Percentiles rank a stretch among this genome's conserved stretches.
These are phyloP conservation scores for Meloidogyne hapla DNA, from an alignment of 1,140 invertebrate genomes.

Conservation along the genomic window DNA sequence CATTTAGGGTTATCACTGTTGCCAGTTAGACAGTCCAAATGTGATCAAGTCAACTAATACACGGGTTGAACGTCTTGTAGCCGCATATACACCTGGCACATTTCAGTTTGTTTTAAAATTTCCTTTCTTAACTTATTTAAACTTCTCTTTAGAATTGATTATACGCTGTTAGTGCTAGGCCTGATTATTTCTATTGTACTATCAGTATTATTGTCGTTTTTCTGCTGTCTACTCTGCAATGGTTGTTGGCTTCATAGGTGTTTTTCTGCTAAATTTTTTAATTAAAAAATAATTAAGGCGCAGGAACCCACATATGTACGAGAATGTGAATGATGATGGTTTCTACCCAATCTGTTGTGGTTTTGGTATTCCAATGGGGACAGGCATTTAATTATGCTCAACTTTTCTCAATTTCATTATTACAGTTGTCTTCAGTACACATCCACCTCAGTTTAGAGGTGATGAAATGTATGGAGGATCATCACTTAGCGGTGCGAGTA, in stretches of 20 bases:
- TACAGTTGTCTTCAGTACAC: conserved; percentile 45
- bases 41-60: neutral
- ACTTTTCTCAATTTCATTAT: neutral
- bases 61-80: conserved; percentile 35
- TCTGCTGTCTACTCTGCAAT: conserved; percentile 43
- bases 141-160: conserved; percentile 41
- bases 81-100: conserved; percentile 19
- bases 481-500: conserved; percentile 11
- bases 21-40: conserved; percentile 25
- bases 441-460: conserved; percentile 45
- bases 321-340: conserved; percentile 39
- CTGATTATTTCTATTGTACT: conserved; percentile 47
- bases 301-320: conserved; percentile 44
- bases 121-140: neutral
- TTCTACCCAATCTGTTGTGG: conserved; percentile 49
- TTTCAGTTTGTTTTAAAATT: conserved; percentile 34
- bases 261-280: neutral
- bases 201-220: conserved; percentile 38
- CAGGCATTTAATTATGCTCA: neutral
- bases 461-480: conserved; percentile 32
- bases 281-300: conserved; percentile 29
- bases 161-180: conserved; percentile 38
- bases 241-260: conserved; percentile 46
- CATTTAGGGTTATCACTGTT: conserved; percentile 46
- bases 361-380: conserved; percentile 47